phyloP scores from a whole-genome alignment of 2,113 vertebrate species.

The Lophotis ruficrista region DNA sequence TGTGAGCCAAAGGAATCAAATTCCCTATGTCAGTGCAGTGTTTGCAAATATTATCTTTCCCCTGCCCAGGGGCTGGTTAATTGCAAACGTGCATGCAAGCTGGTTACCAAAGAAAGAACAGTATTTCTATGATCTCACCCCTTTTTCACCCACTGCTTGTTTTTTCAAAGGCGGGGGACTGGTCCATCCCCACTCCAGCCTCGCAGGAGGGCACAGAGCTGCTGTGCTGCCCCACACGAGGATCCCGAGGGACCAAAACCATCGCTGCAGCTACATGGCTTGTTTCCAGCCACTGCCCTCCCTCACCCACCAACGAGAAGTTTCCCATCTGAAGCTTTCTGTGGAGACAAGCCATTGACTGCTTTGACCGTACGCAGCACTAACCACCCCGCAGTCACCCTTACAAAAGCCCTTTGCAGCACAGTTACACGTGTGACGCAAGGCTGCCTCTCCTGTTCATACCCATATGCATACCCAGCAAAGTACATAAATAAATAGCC shows the following conservation, averaged over 20 bases:
- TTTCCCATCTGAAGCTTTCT: not conserved
- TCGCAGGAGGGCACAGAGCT: not conserved
- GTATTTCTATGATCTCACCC: not conserved
- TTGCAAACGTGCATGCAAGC: not conserved
- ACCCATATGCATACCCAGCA: not conserved
- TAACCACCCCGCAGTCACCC: not conserved
- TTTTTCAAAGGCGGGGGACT: not conserved
- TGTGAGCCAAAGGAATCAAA: not conserved
- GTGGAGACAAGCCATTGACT: not conserved
- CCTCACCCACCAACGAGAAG: not conserved
- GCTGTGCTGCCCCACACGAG: not conserved
- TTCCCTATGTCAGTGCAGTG: not conserved
- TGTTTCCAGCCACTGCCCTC: not conserved
- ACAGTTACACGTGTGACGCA: accelerated
- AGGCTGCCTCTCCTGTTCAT: not conserved
- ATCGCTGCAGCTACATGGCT: not conserved
- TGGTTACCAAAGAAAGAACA: not conserved
- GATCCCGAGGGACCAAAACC: not conserved
- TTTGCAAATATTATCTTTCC: not conserved
- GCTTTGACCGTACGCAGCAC: not conserved
- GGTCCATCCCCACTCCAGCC: not conserved
- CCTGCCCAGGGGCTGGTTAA: too few species aligned
- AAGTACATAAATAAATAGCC: slow-evolving; percentile 44
- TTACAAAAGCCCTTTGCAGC: not conserved
- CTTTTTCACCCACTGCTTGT: not conserved